Base-by-base conservation (phyloP, 2,888 invertebrate genomes). In the Brachyptera risi region DNA sequence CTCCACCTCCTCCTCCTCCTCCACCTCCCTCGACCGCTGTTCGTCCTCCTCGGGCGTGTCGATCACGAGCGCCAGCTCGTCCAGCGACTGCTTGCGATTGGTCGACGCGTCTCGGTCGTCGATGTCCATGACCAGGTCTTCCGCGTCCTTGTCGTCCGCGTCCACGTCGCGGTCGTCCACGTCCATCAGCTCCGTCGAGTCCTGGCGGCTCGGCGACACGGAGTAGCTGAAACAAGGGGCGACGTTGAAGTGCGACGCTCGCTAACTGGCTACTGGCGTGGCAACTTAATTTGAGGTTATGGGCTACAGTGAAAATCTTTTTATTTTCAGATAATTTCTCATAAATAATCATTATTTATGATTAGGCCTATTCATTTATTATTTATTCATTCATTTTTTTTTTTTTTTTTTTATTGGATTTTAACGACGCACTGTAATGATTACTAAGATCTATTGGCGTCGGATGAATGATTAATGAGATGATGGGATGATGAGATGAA, bases 21-120 rank as follows among this genome's bases (percentile, higher is more conserved):
- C 57, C 56, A 13, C 51, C 15, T 23, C 60, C 26, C 23, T 44
- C 38, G n/a, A 58, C 60, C 13, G 59, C 40, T 38, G 44, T 13
- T 24, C 58, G 42, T 42, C 44, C 44, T 24, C 63, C 57, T 19
- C 58, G 17, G 44, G 51, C 31, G 42, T 59, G 24, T 42, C 58
- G 37, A 44, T 47, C 31, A 57, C 60, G 35, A 51, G 60, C 54
- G 40, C 47, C 21, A 15, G 26, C 49, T 27, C 42, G 58, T 54
- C 63, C 40, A 15, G 44, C 56, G 17, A 59, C 56, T 35, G 37
- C 38, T 35, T 57, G 35, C 27, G 42, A 11, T 24, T 17, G 35
- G 56, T 23, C 47, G 27, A 17, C 2, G 31, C 21, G 15, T 50
- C 49, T 42, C 59, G 62, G 17, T 57, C 44, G 23, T 44, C 56